These are phyloP conservation scores for Rhingia rostrata DNA, from an alignment of 2,888 invertebrate genomes.

Conservation along the genomic window DNA sequence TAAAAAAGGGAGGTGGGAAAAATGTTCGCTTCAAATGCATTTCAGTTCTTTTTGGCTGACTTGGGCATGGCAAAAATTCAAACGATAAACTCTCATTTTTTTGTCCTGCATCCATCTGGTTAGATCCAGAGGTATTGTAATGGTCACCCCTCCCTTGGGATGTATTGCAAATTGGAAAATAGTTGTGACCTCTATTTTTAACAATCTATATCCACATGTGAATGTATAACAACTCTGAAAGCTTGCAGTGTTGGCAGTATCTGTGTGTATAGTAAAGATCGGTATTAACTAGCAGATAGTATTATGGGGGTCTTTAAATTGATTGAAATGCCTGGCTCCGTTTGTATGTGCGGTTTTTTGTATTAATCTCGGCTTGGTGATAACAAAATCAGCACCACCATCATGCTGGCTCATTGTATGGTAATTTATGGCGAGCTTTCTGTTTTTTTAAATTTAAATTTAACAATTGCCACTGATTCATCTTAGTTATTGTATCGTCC, in stretches of 20 bases:
- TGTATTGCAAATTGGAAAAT: constrained; percentile 69
- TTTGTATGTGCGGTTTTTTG: constrained; percentile 18
- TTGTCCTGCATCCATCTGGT: too few relatives aligned
- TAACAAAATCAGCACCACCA: constrained; percentile 36
- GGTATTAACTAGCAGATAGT: background rate
- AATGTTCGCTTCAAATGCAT: background rate
- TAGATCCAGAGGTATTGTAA: too few relatives aligned
- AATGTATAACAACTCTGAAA: constrained; percentile 5
- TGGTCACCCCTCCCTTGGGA: constrained; percentile 4
- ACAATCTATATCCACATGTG: constrained; percentile 52
- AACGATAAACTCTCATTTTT: too few relatives aligned
- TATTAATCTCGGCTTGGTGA: constrained; percentile 44
- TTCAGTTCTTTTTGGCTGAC: background rate
- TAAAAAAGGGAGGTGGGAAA: background rate
- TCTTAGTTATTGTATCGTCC: background rate
- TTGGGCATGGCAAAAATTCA: too few relatives aligned
- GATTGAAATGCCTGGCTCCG: constrained; percentile 44
- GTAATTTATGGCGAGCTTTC: constrained; percentile 15
- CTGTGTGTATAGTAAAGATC: constrained; percentile 27
- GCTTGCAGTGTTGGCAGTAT: background rate
- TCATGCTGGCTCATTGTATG: constrained; percentile 27
- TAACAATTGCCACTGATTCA: constrained; percentile 22
- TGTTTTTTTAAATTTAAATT: constrained; percentile 24
- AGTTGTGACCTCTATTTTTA: constrained; percentile 67
- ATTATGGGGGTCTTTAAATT: constrained; percentile 49